These are phyloP conservation scores for Drosophila borealis DNA, from an alignment of 2,888 invertebrate genomes.

Conservation along the genomic window DNA sequence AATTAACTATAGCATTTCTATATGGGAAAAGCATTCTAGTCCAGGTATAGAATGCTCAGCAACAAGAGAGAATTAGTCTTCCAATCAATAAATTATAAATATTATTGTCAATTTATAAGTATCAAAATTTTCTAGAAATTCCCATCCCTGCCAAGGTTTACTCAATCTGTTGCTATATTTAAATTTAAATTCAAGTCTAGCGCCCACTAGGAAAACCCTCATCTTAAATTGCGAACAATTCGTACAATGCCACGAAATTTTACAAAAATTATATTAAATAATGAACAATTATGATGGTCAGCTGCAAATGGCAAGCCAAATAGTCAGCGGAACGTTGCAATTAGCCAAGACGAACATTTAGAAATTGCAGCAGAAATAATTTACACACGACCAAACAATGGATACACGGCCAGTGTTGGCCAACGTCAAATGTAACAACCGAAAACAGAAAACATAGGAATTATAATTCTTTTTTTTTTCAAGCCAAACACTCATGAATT, in stretches of 20 bases:
- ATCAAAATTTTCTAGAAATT: too few relatives aligned
- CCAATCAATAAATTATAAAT: too few relatives aligned
- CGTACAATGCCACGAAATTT: slow-evolving; percentile 1
- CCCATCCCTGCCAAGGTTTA: too few relatives aligned
- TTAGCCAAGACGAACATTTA: slow-evolving; percentile 54
- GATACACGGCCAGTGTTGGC: slow-evolving; percentile 42
- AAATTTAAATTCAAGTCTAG: too few relatives aligned
- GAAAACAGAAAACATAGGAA: slow-evolving; percentile 26
- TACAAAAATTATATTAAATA: too few relatives aligned
- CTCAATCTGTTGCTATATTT: background rate
- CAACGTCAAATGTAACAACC: background rate
- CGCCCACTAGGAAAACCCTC: background rate
- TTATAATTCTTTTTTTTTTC: slow-evolving; percentile 20
- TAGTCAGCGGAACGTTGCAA: slow-evolving; percentile 54
- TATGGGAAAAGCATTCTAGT: too few relatives aligned
- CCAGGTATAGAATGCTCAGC: too few relatives aligned
- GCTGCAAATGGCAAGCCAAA: slow-evolving; percentile 54
- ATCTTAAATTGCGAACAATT: background rate
- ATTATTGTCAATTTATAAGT: too few relatives aligned
- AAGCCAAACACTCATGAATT: slow-evolving; percentile 43
- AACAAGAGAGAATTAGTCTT: too few relatives aligned
- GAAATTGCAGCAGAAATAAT: slow-evolving; percentile 63
- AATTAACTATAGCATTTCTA: too few relatives aligned
- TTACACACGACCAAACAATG: slow-evolving; percentile 54
- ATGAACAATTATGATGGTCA: slow-evolving; percentile 51